These are phyloP conservation scores for Micronisus gabar DNA, from an alignment of 2,113 vertebrate genomes.

Conservation along the genomic window DNA sequence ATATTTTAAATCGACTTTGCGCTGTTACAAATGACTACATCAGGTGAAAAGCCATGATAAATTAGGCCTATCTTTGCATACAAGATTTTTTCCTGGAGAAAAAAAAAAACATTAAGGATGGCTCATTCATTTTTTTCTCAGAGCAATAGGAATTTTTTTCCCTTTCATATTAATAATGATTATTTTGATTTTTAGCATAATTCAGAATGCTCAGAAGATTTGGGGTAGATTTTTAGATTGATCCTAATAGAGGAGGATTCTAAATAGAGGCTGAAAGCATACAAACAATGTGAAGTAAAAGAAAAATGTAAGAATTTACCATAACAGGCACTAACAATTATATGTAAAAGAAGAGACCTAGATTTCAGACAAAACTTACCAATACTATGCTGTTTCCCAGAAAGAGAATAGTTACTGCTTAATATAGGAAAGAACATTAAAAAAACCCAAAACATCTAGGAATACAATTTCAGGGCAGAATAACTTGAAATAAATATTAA, in stretches of 20 bases:
- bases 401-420: not conserved
- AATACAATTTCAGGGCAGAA: not conserved
- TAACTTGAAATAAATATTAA: not conserved
- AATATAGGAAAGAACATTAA: not conserved
- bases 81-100: not conserved
- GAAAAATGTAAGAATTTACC: not conserved
- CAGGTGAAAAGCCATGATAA: not conserved
- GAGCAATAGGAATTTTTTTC: not conserved
- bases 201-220: not conserved
- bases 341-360: not conserved
- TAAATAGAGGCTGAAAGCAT: not conserved
- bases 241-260: not conserved
- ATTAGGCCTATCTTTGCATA: not conserved
- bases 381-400: not conserved
- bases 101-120: not conserved
- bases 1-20: not conserved
- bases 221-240: not conserved
- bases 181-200: not conserved
- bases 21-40: not conserved
- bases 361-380: not conserved
- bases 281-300: not conserved
- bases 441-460: rapidly evolving
- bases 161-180: not conserved
- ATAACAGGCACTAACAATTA: not conserved
- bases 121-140: not conserved